Evolutionary conservation across 2,797 vertebrate species (phyloP).

Genomic region (Trachurus trachurus): DNA sequence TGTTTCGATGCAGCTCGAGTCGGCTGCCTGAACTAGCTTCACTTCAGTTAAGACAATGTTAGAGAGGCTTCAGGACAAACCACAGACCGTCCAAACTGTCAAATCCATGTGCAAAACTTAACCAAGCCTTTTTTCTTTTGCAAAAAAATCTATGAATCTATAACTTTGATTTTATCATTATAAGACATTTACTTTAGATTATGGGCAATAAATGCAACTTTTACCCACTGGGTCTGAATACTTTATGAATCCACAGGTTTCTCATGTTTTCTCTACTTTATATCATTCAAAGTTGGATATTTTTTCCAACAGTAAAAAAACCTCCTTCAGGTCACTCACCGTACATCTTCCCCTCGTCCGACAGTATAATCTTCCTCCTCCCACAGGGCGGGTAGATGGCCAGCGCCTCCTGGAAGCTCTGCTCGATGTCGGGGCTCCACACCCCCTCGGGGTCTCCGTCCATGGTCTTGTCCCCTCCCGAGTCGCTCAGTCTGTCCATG

Average conservation of each 20-base stretch:
- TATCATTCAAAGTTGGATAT: neutral
- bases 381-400: constrained; percentile 99
- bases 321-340: constrained; percentile 87
- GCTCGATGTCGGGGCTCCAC: constrained; percentile 99
- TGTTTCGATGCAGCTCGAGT: too few relatives aligned
- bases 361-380: constrained; percentile 98
- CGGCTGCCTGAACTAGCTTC: too few relatives aligned
- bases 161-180: neutral
- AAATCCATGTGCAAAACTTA: too few relatives aligned
- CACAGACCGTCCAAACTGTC: too few relatives aligned
- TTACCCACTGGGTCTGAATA: neutral
- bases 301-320: neutral
- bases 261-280: neutral
- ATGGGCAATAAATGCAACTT: neutral
- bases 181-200: too few relatives aligned
- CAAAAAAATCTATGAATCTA: too few relatives aligned
- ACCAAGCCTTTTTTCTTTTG: too few relatives aligned
- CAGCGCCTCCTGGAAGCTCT: constrained; percentile 99
- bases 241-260: neutral
- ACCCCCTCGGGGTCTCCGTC: constrained; percentile 98
- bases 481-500: constrained; percentile 96
- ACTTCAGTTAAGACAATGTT: too few relatives aligned
- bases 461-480: constrained; percentile 95
- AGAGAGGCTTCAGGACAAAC: too few relatives aligned
- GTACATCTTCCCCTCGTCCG: constrained; percentile 99